These are phyloP conservation scores for Melieria crassipennis DNA, from an alignment of 2,888 invertebrate species.

Conservation along the genomic window DNA sequence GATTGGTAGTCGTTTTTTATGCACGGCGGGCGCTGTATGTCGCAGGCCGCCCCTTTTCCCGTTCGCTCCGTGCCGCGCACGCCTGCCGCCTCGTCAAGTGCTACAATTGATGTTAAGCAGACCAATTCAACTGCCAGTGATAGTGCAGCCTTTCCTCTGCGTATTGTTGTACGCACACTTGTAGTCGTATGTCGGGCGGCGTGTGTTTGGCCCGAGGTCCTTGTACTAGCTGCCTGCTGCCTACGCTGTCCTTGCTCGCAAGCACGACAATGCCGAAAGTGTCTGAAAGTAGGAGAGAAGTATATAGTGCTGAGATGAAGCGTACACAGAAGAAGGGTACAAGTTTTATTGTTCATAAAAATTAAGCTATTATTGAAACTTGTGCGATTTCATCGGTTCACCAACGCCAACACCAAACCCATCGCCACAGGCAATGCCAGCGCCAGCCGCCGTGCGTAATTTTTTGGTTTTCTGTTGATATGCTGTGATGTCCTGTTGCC, in stretches of 20 bases:
- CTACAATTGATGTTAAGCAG: conserved; percentile 42
- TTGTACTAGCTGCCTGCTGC: conserved; percentile 13
- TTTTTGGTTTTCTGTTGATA: too few relatives aligned
- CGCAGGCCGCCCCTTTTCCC: conserved; percentile 2
- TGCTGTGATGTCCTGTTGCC: too few relatives aligned
- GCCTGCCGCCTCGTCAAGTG: conserved; percentile 40
- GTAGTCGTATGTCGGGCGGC: conserved; percentile 1
- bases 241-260: not conserved
- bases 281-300: not conserved
- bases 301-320: not conserved
- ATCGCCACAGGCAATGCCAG: too few relatives aligned
- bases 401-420: too few relatives aligned
- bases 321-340: not conserved
- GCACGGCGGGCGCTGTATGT: too few relatives aligned
- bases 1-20: too few relatives aligned
- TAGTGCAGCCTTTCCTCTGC: not conserved
- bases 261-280: not conserved
- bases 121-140: conserved; percentile 39
- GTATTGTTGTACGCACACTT: conserved; percentile 9
- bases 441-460: too few relatives aligned
- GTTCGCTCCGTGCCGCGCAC: conserved; percentile 24
- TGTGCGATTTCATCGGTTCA: not conserved
- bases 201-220: not conserved
- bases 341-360: conserved; percentile 23
- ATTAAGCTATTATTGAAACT: conserved; percentile 20